Evolutionary conservation across 2,888 invertebrate genomes (phyloP).

Genomic region (Cryptosula pallasiana): DNA sequence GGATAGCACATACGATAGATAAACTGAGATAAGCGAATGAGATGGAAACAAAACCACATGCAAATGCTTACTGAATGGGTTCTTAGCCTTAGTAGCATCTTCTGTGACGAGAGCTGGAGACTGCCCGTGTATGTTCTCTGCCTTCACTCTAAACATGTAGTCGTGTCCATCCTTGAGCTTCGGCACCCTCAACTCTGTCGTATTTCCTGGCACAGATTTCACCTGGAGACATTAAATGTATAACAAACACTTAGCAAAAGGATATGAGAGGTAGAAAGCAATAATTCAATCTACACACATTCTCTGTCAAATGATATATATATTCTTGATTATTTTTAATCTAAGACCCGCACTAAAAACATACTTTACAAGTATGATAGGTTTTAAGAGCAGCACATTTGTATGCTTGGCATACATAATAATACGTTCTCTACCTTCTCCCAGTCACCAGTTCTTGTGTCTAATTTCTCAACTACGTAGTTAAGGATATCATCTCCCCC

Average conservation of each 20-base stretch:
- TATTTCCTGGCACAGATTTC: slow-evolving; percentile 33
- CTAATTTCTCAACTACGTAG: slow-evolving; percentile 92
- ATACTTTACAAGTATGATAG: too few species aligned
- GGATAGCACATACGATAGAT: too few species aligned
- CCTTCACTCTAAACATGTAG: slow-evolving; percentile 93
- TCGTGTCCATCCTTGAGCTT: slow-evolving; percentile 89
- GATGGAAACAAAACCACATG: too few species aligned
- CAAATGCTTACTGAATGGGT: slow-evolving; percentile 70
- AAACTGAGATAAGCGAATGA: too few species aligned
- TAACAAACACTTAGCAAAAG: neutral
- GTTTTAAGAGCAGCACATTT: too few species aligned
- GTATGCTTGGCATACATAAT: too few species aligned
- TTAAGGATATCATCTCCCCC: slow-evolving; percentile 67
- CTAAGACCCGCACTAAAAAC: too few species aligned
- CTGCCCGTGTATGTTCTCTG: slow-evolving; percentile 92
- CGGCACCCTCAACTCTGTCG: slow-evolving; percentile 57
- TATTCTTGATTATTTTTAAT: too few species aligned
- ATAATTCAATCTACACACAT: neutral
- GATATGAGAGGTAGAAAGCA: neutral
- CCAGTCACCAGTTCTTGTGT: slow-evolving; percentile 86
- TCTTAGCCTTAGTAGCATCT: slow-evolving; percentile 86
- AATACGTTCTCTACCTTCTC: slow-evolving; percentile 43
- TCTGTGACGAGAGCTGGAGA: slow-evolving; percentile 88
- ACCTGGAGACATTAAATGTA: neutral
- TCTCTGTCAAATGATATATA: too few species aligned